phyloP scores from a whole-genome alignment of 2,113 vertebrate species.

The Callipepla squamata region DNA sequence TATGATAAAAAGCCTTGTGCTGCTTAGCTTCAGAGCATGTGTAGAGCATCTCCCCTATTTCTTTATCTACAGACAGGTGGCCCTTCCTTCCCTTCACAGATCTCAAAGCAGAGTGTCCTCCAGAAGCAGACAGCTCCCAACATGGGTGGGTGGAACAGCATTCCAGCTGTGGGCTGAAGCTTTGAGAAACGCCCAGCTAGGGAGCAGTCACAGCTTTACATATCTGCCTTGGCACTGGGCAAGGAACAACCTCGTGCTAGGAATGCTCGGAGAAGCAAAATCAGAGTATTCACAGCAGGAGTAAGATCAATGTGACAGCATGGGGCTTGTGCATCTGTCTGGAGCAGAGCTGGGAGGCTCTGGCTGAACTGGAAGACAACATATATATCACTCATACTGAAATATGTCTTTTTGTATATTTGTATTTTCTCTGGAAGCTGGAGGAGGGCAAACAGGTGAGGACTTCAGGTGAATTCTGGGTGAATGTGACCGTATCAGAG shows the following conservation, averaged over 20 bases:
- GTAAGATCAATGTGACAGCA: neutral
- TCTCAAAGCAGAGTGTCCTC: neutral
- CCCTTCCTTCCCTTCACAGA: neutral
- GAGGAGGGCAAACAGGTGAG: neutral
- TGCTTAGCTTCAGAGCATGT: neutral
- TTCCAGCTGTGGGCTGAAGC: neutral
- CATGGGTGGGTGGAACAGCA: neutral
- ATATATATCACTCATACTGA: neutral
- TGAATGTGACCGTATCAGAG: neutral
- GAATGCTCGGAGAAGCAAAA: neutral
- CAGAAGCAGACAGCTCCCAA: accelerated
- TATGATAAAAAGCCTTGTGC: neutral
- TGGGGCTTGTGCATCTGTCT: no score
- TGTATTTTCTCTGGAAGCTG: neutral
- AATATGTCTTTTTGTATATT: no score
- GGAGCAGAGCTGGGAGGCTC: neutral
- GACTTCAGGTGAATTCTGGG: neutral
- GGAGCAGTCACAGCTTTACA: neutral
- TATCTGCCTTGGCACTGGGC: neutral
- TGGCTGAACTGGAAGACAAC: neutral
- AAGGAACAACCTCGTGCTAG: neutral
- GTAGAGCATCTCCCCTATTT: neutral
- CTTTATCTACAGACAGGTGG: neutral
- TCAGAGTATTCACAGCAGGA: neutral
- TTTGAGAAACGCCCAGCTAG: neutral